These are phyloP conservation scores for Aproaerema taeniolella DNA, from an alignment of 2,888 invertebrate genomes.

Conservation along the genomic window DNA sequence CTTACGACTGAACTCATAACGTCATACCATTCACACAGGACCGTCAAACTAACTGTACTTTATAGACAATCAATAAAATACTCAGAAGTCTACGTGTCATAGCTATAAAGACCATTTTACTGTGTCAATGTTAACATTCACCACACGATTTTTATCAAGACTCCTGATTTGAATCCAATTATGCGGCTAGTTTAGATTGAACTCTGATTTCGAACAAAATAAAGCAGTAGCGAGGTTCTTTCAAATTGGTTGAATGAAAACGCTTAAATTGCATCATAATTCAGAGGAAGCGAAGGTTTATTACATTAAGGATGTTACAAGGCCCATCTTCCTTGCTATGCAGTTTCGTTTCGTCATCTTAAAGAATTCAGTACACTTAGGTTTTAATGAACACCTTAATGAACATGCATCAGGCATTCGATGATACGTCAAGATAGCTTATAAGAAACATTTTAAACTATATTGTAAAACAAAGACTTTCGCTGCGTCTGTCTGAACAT, in stretches of 20 bases:
- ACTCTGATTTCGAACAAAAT: slow-evolving; percentile 7
- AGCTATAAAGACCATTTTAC: slow-evolving; percentile 17
- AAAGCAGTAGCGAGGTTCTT: slow-evolving; percentile 19
- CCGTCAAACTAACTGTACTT: slow-evolving; percentile 17
- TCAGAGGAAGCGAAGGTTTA: slow-evolving; percentile 43
- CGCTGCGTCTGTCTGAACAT: no score
- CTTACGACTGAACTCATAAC: neutral
- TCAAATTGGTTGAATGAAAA: slow-evolving; percentile 22
- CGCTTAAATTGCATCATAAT: slow-evolving; percentile 36
- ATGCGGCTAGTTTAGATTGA: slow-evolving; percentile 14
- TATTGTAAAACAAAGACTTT: no score
- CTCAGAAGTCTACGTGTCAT: neutral
- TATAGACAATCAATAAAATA: slow-evolving; percentile 11
- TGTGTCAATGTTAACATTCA: slow-evolving; percentile 17
- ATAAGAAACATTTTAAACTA: no score
- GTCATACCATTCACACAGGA: neutral
- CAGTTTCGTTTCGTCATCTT: slow-evolving; percentile 5
- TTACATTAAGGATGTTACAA: slow-evolving; percentile 32
- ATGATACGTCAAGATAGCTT: no score
- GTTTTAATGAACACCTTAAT: no score
- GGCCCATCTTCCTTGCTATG: slow-evolving; percentile 12
- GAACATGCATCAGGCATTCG: no score
- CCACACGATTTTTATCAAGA: slow-evolving; percentile 12
- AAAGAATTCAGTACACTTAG: neutral
- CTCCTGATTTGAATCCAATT: slow-evolving; percentile 16